These are phyloP conservation scores for Pteruthius melanotis DNA, from an alignment of 2,113 vertebrate species.

Conservation along the genomic window DNA sequence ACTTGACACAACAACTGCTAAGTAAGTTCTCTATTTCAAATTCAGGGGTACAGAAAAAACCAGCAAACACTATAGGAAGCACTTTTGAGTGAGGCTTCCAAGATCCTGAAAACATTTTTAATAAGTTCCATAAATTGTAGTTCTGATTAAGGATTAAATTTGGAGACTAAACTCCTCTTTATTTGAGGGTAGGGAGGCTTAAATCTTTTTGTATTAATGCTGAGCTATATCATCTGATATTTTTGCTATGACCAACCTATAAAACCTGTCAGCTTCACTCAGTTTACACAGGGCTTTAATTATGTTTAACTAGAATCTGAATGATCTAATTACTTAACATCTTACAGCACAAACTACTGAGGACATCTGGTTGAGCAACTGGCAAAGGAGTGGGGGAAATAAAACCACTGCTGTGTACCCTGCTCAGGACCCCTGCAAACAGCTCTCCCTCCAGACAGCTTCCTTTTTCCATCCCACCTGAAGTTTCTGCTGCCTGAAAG, in stretches of 20 bases:
- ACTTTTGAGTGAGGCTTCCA: background rate
- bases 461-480: background rate
- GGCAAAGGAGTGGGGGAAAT: background rate
- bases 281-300: slow-evolving; percentile 66
- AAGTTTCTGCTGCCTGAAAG: background rate
- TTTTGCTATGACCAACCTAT: slow-evolving; percentile 63
- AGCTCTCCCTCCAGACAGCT: background rate
- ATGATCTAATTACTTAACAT: slow-evolving; percentile 67
- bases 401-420: background rate
- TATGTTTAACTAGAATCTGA: slow-evolving; percentile 64
- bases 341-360: slow-evolving; percentile 50
- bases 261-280: slow-evolving; percentile 64
- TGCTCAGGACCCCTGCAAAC: background rate
- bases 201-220: slow-evolving; percentile 44
- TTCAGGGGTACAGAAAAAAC: background rate
- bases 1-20: background rate
- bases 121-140: background rate
- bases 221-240: slow-evolving; percentile 55
- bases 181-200: slow-evolving; percentile 12
- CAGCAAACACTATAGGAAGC: background rate
- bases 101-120: background rate
- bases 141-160: slow-evolving; percentile 30
- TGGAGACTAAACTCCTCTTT: slow-evolving; percentile 34
- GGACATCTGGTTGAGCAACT: slow-evolving; percentile 57
- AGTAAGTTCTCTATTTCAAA: background rate